Conservation (phyloP, 2,888 invertebrate species). For the Oxyteleia sp. region DNA sequence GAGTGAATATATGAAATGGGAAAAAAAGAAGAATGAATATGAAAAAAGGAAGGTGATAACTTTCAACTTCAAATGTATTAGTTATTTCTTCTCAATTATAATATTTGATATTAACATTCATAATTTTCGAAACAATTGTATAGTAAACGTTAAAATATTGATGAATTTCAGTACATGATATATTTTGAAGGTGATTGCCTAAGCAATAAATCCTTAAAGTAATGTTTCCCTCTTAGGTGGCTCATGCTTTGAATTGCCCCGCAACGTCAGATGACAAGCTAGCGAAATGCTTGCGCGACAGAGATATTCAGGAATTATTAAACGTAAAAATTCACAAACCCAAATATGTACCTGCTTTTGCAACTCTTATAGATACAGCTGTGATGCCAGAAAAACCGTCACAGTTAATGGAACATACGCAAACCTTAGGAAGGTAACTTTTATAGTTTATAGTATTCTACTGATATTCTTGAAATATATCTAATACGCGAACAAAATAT, state of each 20-base stretch:
- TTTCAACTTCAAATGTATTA: too few species aligned
- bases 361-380: constrained; percentile 95
- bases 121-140: too few species aligned
- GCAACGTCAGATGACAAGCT: constrained; percentile 89
- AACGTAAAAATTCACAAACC: constrained; percentile 87
- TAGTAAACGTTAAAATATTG: too few species aligned
- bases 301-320: constrained; percentile 82
- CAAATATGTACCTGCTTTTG: constrained; percentile 94
- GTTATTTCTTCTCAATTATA: too few species aligned
- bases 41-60: too few species aligned
- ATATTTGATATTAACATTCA: too few species aligned
- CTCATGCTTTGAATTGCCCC: constrained; percentile 93
- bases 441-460: neutral
- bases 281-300: constrained; percentile 89
- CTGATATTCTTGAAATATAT: neutral
- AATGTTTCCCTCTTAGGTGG: constrained; percentile 87
- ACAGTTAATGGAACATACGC: constrained; percentile 92
- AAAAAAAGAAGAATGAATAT: too few species aligned
- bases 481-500: too few species aligned
- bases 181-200: too few species aligned
- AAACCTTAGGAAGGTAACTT: constrained; percentile 93
- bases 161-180: too few species aligned
- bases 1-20: too few species aligned
- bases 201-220: too few species aligned
- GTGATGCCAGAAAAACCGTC: constrained; percentile 94